Evolutionary conservation across 1,140 invertebrate species (phyloP).

Genomic region (Sycophaga agraensis): DNA sequence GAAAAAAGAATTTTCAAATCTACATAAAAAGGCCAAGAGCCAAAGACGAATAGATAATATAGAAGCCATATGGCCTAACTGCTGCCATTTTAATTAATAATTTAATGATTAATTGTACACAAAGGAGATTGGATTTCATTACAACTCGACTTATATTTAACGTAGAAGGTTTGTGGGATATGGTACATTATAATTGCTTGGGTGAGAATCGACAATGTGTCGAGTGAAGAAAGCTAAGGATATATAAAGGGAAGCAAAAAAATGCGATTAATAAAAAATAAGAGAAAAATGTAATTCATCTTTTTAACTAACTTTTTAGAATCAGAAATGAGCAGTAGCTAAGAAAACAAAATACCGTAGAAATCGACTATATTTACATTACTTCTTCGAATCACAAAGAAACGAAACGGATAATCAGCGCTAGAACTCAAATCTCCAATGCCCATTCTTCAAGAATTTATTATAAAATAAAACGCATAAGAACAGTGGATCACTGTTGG

Average conservation of each 20-base stretch:
- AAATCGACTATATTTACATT: constrained; percentile 34
- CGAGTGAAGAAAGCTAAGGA: not conserved
- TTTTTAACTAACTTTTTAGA: constrained; percentile 57
- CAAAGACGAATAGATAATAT: constrained; percentile 52
- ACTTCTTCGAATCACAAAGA: constrained; percentile 44
- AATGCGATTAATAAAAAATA: constrained; percentile 20
- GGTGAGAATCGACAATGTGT: not conserved
- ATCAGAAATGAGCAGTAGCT: constrained; percentile 48
- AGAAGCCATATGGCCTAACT: constrained; percentile 59
- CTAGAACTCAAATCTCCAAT: constrained; percentile 49
- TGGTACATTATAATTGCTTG: not conserved
- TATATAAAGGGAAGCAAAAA: constrained; percentile 29
- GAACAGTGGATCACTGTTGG: constrained; percentile 20
- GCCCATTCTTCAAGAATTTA: constrained; percentile 40
- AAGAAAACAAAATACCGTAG: constrained; percentile 34
- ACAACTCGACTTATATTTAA: constrained; percentile 50
- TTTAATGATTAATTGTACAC: constrained; percentile 51
- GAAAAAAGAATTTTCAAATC: constrained; percentile 47
- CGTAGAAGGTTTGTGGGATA: constrained; percentile 23
- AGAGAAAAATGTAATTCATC: constrained; percentile 41
- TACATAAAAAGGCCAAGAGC: constrained; percentile 54
- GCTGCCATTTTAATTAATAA: constrained; percentile 54
- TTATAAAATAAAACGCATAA: constrained; percentile 27
- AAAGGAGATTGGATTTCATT: constrained; percentile 46
- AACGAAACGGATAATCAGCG: constrained; percentile 39